Conservation (phyloP, 1,140 invertebrate species). For the Eupeodes corollae region DNA sequence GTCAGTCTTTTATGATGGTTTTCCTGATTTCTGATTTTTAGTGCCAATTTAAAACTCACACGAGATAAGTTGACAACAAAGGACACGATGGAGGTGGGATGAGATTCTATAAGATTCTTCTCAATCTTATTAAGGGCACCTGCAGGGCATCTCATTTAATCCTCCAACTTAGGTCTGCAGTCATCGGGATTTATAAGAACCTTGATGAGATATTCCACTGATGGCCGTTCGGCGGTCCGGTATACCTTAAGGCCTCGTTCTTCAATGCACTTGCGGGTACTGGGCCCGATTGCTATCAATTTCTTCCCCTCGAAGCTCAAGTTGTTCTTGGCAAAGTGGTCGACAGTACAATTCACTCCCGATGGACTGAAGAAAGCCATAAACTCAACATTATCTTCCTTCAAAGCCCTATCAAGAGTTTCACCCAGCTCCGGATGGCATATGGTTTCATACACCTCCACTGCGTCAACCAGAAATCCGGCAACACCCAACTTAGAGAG, state of each 20-base stretch:
- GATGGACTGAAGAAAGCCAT: constrained; percentile 46
- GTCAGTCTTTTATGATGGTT: too few species aligned
- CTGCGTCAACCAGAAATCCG: constrained; percentile 37
- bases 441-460: constrained; percentile 44
- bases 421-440: constrained; percentile 36
- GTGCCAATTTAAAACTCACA: too few species aligned
- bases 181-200: constrained; percentile 31
- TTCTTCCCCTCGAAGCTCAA: constrained; percentile 23
- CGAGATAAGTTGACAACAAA: too few species aligned
- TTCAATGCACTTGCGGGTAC: constrained; percentile 29
- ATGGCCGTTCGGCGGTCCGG: constrained; percentile 33
- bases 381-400: constrained; percentile 36
- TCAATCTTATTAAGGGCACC: too few species aligned
- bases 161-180: constrained; percentile 3
- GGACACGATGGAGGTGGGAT: too few species aligned
- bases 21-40: too few species aligned
- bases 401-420: constrained; percentile 38
- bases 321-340: constrained; percentile 22
- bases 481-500: constrained; percentile 35
- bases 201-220: constrained; percentile 34
- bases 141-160: too few species aligned
- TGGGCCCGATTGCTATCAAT: constrained; percentile 34
- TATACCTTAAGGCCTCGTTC: constrained; percentile 20
- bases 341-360: constrained; percentile 31
- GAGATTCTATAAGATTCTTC: too few species aligned